A percentile compares a stretch with the other conserved stretches of the same genome.
phyloP scores from a whole-genome alignment of 2,888 invertebrate genomes.

The Acutogordius australiensis region DNA sequence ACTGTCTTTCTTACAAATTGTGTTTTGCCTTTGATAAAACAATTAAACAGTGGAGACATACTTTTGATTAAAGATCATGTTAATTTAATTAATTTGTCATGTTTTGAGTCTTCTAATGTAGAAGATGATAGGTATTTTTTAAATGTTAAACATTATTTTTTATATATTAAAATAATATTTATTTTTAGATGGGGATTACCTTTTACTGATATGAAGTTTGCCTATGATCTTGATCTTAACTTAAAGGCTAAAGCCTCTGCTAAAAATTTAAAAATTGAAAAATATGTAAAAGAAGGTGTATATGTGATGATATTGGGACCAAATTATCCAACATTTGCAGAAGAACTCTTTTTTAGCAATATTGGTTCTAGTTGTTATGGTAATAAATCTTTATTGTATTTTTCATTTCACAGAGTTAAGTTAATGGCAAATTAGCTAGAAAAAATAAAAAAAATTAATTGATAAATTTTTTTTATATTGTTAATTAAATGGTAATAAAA shows the following conservation, averaged over 20 bases:
- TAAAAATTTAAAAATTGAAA: neutral
- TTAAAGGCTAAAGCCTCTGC: neutral
- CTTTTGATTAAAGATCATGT: slow-evolving; percentile 93
- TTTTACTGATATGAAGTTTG: neutral
- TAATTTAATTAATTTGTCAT: slow-evolving; percentile 77
- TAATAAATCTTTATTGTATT: too few relatives aligned
- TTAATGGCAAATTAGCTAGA: too few relatives aligned
- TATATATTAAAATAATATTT: neutral
- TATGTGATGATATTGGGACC: neutral
- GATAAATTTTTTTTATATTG: too few relatives aligned
- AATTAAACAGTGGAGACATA: slow-evolving; percentile 62
- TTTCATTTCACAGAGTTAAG: too few relatives aligned
- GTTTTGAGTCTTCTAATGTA: slow-evolving; percentile 25
- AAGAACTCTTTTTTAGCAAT: neutral
- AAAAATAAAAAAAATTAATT: too few relatives aligned
- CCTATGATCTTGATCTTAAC: neutral
- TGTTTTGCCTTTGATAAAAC: slow-evolving; percentile 66
- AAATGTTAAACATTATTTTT: neutral
- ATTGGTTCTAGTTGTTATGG: neutral
- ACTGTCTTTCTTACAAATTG: slow-evolving; percentile 77
- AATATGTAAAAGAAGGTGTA: neutral
- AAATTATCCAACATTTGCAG: neutral
- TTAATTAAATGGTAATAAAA: too few relatives aligned
- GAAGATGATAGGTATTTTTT: neutral
- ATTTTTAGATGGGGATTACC: neutral